Conservation (phyloP, 1,140 invertebrate genomes). For the Ganaspis sp. region DNA sequence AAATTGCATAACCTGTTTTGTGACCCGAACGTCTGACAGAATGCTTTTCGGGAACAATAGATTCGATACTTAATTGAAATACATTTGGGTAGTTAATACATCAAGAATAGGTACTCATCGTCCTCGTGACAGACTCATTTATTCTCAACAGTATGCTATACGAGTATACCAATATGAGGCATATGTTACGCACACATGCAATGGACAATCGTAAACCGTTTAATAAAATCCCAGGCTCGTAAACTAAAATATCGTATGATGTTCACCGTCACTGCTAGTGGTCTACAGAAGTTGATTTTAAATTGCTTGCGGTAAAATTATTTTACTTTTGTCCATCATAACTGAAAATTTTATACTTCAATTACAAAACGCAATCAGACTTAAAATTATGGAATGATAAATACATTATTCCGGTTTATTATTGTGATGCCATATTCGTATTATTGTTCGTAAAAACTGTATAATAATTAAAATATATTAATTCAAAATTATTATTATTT, state of each 20-base stretch:
- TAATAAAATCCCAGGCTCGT: slow-evolving; percentile 61
- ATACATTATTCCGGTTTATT: no score
- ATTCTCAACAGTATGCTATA: background rate
- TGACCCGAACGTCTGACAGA: no score
- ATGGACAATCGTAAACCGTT: slow-evolving; percentile 57
- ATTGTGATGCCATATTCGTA: no score
- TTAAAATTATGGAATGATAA: background rate
- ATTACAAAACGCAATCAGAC: background rate
- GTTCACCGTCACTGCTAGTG: slow-evolving; percentile 18
- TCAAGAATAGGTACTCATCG: slow-evolving; percentile 26
- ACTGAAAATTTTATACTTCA: background rate
- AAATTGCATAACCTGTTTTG: no score
- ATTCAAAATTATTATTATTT: no score
- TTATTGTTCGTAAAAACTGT: no score
- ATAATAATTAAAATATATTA: no score
- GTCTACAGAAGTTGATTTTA: slow-evolving; percentile 56
- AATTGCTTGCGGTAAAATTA: slow-evolving; percentile 63
- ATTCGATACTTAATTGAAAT: slow-evolving; percentile 25
- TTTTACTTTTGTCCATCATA: slow-evolving; percentile 42
- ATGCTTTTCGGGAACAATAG: no score
- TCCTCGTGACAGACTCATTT: background rate
- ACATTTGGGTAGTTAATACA: slow-evolving; percentile 10
- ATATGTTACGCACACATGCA: background rate
- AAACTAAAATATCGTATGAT: slow-evolving; percentile 50
- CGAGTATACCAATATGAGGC: background rate